Conservation (phyloP, 2,888 invertebrate genomes). For the Argyresthia goedartella region DNA sequence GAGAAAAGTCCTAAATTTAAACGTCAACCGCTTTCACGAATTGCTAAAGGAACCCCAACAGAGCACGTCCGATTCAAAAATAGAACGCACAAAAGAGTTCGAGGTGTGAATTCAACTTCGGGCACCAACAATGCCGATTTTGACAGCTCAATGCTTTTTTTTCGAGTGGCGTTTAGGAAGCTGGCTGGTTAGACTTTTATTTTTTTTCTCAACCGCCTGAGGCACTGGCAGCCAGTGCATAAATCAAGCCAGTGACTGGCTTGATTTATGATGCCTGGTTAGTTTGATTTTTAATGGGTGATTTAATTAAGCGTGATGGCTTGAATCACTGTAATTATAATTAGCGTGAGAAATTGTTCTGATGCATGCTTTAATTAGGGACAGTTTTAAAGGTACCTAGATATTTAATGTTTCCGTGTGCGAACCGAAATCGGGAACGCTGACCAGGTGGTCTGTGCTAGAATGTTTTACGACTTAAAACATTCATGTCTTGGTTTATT, state of each 20-base stretch:
- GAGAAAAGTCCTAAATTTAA: not conserved
- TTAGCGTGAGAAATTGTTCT: not conserved
- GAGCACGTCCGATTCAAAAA: slow-evolving; percentile 5
- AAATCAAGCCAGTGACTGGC: no score
- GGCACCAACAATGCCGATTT: slow-evolving; percentile 33
- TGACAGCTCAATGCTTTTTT: slow-evolving; percentile 43
- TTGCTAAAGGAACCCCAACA: slow-evolving; percentile 9
- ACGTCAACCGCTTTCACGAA: slow-evolving; percentile 1
- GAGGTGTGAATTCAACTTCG: slow-evolving; percentile 31
- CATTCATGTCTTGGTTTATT: no score
- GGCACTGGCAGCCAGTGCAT: not conserved
- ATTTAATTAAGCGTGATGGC: slow-evolving; percentile 2
- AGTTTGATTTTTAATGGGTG: not conserved
- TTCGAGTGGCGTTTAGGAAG: slow-evolving; percentile 21
- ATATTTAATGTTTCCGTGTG: no score
- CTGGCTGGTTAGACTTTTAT: slow-evolving; percentile 16
- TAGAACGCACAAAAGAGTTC: slow-evolving; percentile 16
- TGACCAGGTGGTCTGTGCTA: not conserved
- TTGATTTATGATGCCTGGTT: not conserved
- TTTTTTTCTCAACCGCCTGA: slow-evolving; percentile 7
- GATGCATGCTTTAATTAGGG: not conserved
- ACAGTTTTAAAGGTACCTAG: no score
- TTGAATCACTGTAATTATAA: not conserved
- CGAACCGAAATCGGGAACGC: not conserved
- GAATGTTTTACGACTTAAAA: not conserved